Conservation (phyloP, 1,140 invertebrate species). For the Holcopasites calliopsidis region DNA sequence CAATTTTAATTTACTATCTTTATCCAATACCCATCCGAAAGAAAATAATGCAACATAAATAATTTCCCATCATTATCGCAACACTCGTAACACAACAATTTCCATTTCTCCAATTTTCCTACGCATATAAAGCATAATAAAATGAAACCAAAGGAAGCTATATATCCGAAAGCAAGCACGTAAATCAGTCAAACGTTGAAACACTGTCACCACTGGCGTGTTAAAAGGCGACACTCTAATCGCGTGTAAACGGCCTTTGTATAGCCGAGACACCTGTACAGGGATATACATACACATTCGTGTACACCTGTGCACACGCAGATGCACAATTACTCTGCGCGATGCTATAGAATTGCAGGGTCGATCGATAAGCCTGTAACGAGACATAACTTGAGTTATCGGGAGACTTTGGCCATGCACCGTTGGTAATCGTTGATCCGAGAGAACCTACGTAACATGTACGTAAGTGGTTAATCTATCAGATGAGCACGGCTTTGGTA, state of each 20-base stretch:
- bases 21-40: no score
- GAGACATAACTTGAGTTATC: conserved; percentile 49
- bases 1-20: no score
- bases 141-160: neutral
- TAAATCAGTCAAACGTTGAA: conserved; percentile 18
- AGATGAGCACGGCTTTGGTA: conserved; percentile 19
- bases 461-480: conserved; percentile 40
- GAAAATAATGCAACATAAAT: no score
- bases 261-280: conserved; percentile 2
- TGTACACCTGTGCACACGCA: conserved; percentile 32
- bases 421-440: conserved; percentile 41
- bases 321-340: conserved; percentile 14
- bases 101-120: no score
- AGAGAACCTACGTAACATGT: neutral
- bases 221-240: conserved; percentile 26
- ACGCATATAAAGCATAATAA: no score
- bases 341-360: conserved; percentile 42
- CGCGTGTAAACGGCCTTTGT: conserved; percentile 35
- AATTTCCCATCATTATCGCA: no score
- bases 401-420: conserved; percentile 37
- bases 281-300: neutral
- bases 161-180: no score
- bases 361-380: conserved; percentile 57
- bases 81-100: no score
- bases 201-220: conserved; percentile 12